A percentile compares a stretch with the other conserved stretches of the same genome.
Evolutionary conservation across 1,140 invertebrate genomes (phyloP).

Genomic region (Drosophila athabasca): DNA sequence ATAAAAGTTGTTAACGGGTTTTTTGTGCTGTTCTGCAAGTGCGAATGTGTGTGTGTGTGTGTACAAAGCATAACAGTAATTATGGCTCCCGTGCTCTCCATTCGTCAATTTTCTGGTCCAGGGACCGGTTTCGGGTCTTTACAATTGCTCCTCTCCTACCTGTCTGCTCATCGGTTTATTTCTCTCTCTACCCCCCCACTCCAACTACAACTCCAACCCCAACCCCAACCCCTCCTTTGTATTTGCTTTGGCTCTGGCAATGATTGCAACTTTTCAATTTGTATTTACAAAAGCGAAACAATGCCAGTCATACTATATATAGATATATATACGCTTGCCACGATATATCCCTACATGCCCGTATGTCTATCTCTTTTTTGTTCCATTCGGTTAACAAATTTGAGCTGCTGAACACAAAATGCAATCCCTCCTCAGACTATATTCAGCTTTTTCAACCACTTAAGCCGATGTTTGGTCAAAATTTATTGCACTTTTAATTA

Average conservation of each 20-base stretch:
- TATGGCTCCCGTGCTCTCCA: constrained; percentile 35
- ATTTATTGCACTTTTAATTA: too few relatives aligned
- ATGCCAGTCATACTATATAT: constrained; percentile 28
- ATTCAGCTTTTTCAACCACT: constrained; percentile 15
- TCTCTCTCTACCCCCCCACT: neutral
- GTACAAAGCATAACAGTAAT: constrained; percentile 65
- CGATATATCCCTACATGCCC: constrained; percentile 4
- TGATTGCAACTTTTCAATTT: constrained; percentile 66
- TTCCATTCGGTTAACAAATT: constrained; percentile 21
- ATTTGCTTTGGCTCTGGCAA: constrained; percentile 40
- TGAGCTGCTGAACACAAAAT: constrained; percentile 20
- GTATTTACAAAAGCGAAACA: constrained; percentile 52
- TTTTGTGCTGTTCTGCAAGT: neutral
- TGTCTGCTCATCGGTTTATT: constrained; percentile 35
- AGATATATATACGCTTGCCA: neutral
- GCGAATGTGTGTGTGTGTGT: constrained; percentile 2
- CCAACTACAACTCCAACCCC: neutral
- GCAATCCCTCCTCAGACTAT: constrained; percentile 9
- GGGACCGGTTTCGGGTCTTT: constrained; percentile 1
- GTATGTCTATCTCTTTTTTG: neutral
- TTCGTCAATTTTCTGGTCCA: constrained; percentile 17
- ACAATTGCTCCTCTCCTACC: constrained; percentile 22
- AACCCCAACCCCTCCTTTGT: constrained; percentile 26
- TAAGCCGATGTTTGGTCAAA: constrained; percentile 14
- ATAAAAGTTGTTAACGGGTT: constrained; percentile 44